Conservation (phyloP, 2,797 vertebrate species). For the Hozukius guyotensis region DNA sequence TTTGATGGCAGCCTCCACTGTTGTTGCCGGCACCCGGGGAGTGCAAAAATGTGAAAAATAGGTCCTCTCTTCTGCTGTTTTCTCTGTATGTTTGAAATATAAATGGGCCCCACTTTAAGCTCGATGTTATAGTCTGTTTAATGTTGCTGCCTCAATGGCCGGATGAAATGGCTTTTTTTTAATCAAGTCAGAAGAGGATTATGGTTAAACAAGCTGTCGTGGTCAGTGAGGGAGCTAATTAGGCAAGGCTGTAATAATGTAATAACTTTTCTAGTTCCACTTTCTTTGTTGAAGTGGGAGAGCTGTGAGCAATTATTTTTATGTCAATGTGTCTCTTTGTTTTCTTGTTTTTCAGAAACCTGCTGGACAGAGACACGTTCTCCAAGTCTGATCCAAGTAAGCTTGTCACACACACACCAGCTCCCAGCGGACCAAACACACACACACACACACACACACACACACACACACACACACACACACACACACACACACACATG, state of each 20-base stretch:
- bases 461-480: neutral
- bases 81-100: constrained; percentile 62
- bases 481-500: neutral
- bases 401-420: constrained; percentile 15
- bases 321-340: constrained; percentile 26
- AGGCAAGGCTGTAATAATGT: constrained; percentile 36
- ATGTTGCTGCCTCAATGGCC: constrained; percentile 31
- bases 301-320: constrained; percentile 23
- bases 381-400: constrained; percentile 99
- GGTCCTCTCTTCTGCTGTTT: constrained; percentile 33
- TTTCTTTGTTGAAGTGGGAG: constrained; percentile 36
- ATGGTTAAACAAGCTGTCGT: constrained; percentile 34
- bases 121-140: constrained; percentile 46
- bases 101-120: constrained; percentile 54
- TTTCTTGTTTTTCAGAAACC: constrained; percentile 87
- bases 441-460: neutral
- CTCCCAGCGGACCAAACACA: neutral
- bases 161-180: constrained; percentile 40
- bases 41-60: constrained; percentile 52
- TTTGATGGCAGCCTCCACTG: constrained; percentile 62
- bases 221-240: constrained; percentile 43
- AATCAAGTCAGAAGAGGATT: constrained; percentile 47
- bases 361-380: constrained; percentile 98
- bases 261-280: constrained; percentile 12
- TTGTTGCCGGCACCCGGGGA: constrained; percentile 43